Conservation (phyloP, 1,140 invertebrate genomes). For the Lordiphosa clarofinis region DNA sequence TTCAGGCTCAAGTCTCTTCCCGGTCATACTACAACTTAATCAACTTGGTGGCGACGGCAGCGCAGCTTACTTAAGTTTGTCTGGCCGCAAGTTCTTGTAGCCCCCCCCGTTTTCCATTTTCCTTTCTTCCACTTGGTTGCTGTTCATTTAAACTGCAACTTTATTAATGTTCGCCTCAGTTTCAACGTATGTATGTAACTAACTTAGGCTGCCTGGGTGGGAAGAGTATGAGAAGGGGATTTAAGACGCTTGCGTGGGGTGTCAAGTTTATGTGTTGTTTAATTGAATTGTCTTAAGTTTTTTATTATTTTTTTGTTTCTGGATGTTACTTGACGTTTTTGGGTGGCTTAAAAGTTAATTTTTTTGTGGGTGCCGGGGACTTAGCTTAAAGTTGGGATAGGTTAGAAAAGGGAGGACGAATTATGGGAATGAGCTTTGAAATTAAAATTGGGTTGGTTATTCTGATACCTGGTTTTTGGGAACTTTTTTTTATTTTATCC, state of each 20-base stretch:
- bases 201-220: background rate
- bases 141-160: conserved; percentile 70
- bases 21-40: conserved; percentile 61
- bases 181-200: conserved; percentile 14
- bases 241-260: conserved; percentile 37
- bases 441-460: no score
- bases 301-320: conserved; percentile 17
- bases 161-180: conserved; percentile 52
- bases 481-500: no score
- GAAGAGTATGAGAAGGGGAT: background rate
- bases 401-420: background rate
- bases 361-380: conserved; percentile 1
- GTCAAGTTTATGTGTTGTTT: conserved; percentile 67
- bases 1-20: conserved; percentile 6
- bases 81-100: conserved; percentile 40
- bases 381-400: conserved; percentile 11
- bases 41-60: conserved; percentile 38
- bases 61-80: conserved; percentile 57
- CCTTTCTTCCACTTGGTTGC: conserved; percentile 22
- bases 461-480: no score
- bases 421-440: no score
- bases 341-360: conserved; percentile 19
- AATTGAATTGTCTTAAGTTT: conserved; percentile 69
- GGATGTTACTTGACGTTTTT: conserved; percentile 27
- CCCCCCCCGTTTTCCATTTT: conserved; percentile 13